A percentile compares a stretch with the other conserved stretches of the same genome.
These are phyloP conservation scores for Xerus rutilus DNA, from an alignment of 2,797 vertebrate genomes.

Conservation along the genomic window DNA sequence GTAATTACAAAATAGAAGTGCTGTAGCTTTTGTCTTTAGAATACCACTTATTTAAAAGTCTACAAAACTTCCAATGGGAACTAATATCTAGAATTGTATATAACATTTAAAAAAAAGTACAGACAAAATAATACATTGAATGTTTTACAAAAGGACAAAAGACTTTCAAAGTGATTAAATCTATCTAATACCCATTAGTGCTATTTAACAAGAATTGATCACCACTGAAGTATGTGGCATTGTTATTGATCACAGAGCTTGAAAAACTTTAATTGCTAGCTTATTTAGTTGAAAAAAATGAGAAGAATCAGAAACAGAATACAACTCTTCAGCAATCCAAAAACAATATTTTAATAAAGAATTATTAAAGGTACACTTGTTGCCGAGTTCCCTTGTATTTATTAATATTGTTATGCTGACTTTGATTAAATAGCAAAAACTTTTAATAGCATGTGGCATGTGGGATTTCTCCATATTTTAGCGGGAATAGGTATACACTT, in stretches of 20 bases:
- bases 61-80: not conserved
- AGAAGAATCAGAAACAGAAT: constrained; percentile 61
- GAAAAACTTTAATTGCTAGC: not conserved
- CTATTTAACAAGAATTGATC: not conserved
- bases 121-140: not conserved
- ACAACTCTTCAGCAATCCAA: not conserved
- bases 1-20: not conserved
- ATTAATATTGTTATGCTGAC: not conserved
- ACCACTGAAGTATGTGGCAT: not conserved
- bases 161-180: constrained; percentile 16
- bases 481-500: too few species aligned
- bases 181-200: not conserved
- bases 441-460: too few species aligned
- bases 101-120: not conserved
- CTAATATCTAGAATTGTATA: not conserved
- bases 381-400: not conserved
- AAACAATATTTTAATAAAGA: constrained; percentile 21
- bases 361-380: not conserved
- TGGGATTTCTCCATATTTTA: too few species aligned
- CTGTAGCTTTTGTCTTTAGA: not conserved
- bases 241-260: constrained; percentile 25
- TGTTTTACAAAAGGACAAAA: not conserved
- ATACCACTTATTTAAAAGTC: not conserved
- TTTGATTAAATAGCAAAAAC: not conserved
- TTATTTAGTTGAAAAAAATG: constrained; percentile 37